These are phyloP conservation scores for Calidris pygmaea DNA, from an alignment of 2,113 vertebrate genomes.

Conservation along the genomic window DNA sequence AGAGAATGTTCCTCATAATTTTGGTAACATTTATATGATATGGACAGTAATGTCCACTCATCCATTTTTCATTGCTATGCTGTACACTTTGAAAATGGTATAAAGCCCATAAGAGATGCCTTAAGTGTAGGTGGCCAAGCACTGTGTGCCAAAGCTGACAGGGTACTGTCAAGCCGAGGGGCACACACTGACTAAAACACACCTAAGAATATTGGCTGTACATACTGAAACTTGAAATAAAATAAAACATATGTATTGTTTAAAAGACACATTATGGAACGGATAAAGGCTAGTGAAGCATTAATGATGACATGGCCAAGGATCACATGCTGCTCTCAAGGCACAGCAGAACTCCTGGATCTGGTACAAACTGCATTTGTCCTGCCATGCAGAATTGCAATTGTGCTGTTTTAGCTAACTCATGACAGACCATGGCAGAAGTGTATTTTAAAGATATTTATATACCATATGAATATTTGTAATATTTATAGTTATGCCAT, in stretches of 20 bases:
- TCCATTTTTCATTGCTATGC: background rate
- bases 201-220: background rate
- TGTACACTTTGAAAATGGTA: background rate
- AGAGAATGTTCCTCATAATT: background rate
- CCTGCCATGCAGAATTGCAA: background rate
- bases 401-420: background rate
- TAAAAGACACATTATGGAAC: background rate
- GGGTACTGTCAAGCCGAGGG: background rate
- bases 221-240: background rate
- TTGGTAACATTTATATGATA: accelerated
- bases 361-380: background rate
- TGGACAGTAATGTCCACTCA: background rate
- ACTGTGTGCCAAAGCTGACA: background rate
- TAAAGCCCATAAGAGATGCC: background rate
- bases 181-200: background rate
- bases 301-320: background rate
- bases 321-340: background rate
- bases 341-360: background rate
- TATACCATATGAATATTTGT: background rate
- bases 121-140: background rate
- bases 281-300: background rate
- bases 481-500: background rate
- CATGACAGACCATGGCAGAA: background rate
- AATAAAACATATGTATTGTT: background rate
- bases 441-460: background rate